Percentiles rank a stretch among this genome's conserved stretches.
Evolutionary conservation across 30 jellyfish, hydroid and myxozoan species (phyloP).

Genomic region (Cassiopea andromeda): DNA sequence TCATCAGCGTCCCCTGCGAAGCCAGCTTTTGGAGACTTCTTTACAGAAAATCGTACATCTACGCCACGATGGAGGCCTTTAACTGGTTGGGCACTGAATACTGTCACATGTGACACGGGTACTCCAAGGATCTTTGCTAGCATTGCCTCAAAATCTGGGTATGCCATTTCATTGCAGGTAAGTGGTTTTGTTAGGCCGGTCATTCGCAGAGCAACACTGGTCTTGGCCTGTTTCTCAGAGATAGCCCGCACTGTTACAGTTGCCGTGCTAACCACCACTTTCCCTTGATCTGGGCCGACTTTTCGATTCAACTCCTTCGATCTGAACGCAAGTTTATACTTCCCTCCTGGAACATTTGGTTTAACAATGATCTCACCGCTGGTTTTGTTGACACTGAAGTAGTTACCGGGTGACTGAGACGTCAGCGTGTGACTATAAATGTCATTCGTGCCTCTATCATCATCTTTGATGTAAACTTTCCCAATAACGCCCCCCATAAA

Average conservation of each 20-base stretch:
- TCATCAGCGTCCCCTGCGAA: conserved; percentile 81
- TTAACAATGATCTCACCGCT: conserved; percentile 82
- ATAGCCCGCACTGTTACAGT: conserved; percentile 77
- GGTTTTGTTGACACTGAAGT: conserved; percentile 65
- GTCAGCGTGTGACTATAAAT: conserved; percentile 70
- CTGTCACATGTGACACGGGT: conserved; percentile 72
- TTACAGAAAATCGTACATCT: conserved; percentile 92
- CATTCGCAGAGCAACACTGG: conserved; percentile 92
- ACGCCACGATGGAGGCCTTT: conserved; percentile 91
- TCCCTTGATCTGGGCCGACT: conserved; percentile 65
- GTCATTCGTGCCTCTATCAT: conserved; percentile 80
- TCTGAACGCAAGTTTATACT: conserved; percentile 68
- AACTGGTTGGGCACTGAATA: conserved; percentile 90
- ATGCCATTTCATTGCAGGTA: conserved; percentile 84
- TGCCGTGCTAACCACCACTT: conserved; percentile 75
- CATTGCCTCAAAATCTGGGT: conserved; percentile 86
- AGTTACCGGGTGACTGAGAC: conserved; percentile 68
- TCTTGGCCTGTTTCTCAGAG: conserved; percentile 87
- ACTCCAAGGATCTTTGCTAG: conserved; percentile 86
- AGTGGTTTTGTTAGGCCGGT: conserved; percentile 72
- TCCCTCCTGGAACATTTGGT: conserved; percentile 74
- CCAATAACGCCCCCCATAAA: conserved; percentile 92
- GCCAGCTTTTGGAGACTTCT: conserved; percentile 79
- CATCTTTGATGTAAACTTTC: conserved; percentile 79
- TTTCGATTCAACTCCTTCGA: conserved; percentile 81